phyloP scores from a whole-genome alignment of 2,113 vertebrate genomes.

The Sminthopsis crassicaudata region DNA sequence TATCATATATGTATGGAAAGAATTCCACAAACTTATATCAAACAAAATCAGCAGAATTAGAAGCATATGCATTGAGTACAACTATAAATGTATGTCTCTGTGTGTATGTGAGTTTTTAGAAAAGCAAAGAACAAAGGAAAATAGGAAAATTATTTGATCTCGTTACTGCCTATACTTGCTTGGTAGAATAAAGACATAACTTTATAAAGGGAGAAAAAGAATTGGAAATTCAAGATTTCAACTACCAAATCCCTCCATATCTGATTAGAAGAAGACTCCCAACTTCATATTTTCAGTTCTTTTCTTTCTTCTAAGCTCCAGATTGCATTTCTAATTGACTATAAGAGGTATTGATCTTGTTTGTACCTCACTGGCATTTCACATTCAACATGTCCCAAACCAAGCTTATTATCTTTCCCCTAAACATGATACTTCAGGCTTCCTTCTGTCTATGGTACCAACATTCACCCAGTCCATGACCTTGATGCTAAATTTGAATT shows the following conservation, averaged over 20 bases:
- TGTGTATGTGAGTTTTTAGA: neutral
- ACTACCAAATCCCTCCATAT: neutral
- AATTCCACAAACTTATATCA: neutral
- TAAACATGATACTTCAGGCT: neutral
- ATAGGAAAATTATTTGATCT: neutral
- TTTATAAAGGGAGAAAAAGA: slow-evolving; percentile 44
- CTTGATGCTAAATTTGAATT: neutral
- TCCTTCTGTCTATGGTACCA: neutral
- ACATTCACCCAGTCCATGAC: neutral
- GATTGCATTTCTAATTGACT: neutral
- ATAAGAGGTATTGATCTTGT: neutral
- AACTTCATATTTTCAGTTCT: neutral
- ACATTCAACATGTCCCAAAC: neutral
- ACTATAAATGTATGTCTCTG: neutral
- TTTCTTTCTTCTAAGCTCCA: neutral
- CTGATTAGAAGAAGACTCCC: neutral
- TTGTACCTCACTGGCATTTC: neutral
- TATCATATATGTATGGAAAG: neutral
- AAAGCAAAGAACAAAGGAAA: neutral
- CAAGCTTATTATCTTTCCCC: neutral
- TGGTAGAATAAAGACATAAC: neutral
- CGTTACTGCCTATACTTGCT: slow-evolving; percentile 10
- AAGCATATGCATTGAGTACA: neutral
- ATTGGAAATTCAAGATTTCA: neutral
- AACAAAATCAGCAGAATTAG: neutral